Evolutionary conservation across 2,797 vertebrate genomes (phyloP).

Genomic region (Lagodon rhomboides): DNA sequence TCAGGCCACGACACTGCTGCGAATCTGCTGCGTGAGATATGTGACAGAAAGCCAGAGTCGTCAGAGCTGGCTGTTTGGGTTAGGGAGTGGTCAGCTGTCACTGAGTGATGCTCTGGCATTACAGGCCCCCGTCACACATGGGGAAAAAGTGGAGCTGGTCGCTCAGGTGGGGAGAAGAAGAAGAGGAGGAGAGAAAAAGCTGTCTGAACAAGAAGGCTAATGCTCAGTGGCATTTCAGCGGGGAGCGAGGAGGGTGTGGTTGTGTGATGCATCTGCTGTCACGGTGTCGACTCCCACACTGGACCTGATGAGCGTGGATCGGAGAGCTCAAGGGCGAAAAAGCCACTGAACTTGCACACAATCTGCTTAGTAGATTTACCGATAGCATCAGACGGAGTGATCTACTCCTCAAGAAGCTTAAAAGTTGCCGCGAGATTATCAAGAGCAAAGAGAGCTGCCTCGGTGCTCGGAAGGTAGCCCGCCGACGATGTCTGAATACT

Average conservation of each 20-base stretch:
- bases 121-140: constrained; percentile 61
- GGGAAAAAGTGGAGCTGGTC: constrained; percentile 44
- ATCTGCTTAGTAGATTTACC: constrained; percentile 78
- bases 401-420: constrained; percentile 71
- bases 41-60: constrained; percentile 55
- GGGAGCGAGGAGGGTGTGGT: constrained; percentile 55
- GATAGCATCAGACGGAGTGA: constrained; percentile 68
- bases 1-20: constrained; percentile 19
- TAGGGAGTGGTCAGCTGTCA: constrained; percentile 75
- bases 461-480: constrained; percentile 12
- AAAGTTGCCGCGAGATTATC: constrained; percentile 66
- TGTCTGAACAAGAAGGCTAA: constrained; percentile 62
- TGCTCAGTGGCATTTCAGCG: constrained; percentile 67
- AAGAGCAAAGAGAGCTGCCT: constrained; percentile 28
- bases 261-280: constrained; percentile 74
- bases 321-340: constrained; percentile 68
- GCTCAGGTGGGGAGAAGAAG: constrained; percentile 56
- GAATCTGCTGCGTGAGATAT: constrained; percentile 48
- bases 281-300: constrained; percentile 55
- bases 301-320: constrained; percentile 54
- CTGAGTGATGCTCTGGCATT: constrained; percentile 74
- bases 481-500: constrained; percentile 29
- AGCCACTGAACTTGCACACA: constrained; percentile 54
- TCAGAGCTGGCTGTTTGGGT: constrained; percentile 55
- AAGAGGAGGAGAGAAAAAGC: neutral